Evolutionary conservation across 2,797 vertebrate genomes (phyloP), one percentile per base, ranked within the genome.

Genomic region (Malurus leucopterus): DNA sequence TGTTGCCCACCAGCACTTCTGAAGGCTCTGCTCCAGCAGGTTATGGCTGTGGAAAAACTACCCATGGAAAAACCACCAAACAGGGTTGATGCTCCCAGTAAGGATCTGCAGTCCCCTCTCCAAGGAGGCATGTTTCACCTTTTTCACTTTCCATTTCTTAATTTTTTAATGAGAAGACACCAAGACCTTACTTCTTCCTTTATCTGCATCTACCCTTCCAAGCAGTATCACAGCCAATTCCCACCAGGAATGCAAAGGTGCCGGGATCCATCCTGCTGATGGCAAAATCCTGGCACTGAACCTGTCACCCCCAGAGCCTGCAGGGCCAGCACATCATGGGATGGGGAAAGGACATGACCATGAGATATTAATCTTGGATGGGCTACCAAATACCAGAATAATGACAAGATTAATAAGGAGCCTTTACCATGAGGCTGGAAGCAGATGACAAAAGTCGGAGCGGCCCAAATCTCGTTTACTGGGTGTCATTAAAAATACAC

Each of bases 1-100:
- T 2, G 2, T n/a, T 9, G 24, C 12, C 24, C 24, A 2, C 15
- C 5, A 3, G 71, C 5, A 0, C 47, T 23, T 4, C 32, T 2
- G 7, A 41, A 62, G 32, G 49, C 38, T 51, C 40, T 6, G 10
- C 7, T 40, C 18, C 24, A 7, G 59, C 22, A 7, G 40, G 61
- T 20, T 4, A 8, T 0, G 13, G 36, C 27, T 27, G 4, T 0
- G 22, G 32, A 50, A 34, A 34, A 75, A 34, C 22, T 29, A 11
- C n/a, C 0, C 9, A 9, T 36, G 36, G 36, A 36, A 36, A 36
- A 75, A 32, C 26, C n/a, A 10, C 30, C 0, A 34, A 34, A 34
- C 34, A 34, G 0, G 0, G 30, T 18, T 81, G 54, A 3, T 30
- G 32, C 3, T 43, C 81, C 30, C 34, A 41, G 30, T 15, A 16